Evolutionary conservation across 1,140 invertebrate species (phyloP), one percentile per base, ranked within the genome.

Genomic region (Trissolcus basalis): DNA sequence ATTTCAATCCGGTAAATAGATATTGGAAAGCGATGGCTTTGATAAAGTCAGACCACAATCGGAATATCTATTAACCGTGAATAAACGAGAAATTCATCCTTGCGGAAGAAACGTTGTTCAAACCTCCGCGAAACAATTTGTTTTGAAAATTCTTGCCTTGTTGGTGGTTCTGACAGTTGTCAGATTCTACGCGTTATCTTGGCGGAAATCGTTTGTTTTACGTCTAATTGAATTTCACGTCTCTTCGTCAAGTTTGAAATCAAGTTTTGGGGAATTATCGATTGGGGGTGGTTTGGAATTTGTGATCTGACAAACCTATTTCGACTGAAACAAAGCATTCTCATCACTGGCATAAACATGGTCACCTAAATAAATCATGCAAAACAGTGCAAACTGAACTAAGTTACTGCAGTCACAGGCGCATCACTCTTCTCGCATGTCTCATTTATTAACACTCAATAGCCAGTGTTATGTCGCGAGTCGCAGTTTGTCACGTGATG

Each of bases 401-500:
- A 47, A 56, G 54, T 56, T 15, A 56, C 54, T 43, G 9, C 39
- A 13, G 27, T 56, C 12, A 27, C 19, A 27, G 19, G 16, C 19
- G 12, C n/a, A 15, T 10, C 14, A 36, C 44, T 35, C 14, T n/a
- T 36, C 33, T 48, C 14, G 9, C 44, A 27, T 16, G 15, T 59
- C 14, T 59, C 32, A 59, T 59, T 59, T 36, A 48, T 44, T 19
- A 59, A 48, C 55, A 48, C 55, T 59, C 39, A 44, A 45, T 51
- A 32, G 43, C 48, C 19, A 44, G 48, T 12, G 27, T 35, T 61
- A 33, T 53, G 51, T 45, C 39, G 36, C 33, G 4, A 35, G 15
- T 49, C 16, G 4, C 35, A 12, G 13, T 49, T 49, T 56, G 53
- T 67, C 63, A 67, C 33, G 45, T 50, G 44, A 67, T 51, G 56